Evolutionary conservation across 2,888 invertebrate species (phyloP), one percentile per base, ranked within the genome.

Genomic region (Opisthograptis luteolata): DNA sequence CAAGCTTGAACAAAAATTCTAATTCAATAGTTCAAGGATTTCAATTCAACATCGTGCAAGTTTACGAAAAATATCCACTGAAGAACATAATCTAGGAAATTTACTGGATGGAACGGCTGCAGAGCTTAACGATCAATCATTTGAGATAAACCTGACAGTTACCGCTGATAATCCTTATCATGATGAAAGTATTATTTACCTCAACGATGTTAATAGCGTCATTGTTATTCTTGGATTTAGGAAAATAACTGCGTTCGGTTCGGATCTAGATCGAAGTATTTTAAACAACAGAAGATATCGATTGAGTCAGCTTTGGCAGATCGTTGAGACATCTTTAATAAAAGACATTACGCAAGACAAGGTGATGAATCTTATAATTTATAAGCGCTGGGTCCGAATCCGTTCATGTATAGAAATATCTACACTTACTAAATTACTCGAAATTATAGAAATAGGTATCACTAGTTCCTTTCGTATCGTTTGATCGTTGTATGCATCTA

Each of bases 71-170:
- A 15, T 8, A 13, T 20, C 9, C 7, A 27, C 20, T 14, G 27
- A 24, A 46, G 19, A 42, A 31, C 14, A 40, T 34, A 55, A 53
- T 37, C 51, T 39, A 58, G 66, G 70, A 71, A 73, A 68, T 47
- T 60, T 66, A 66, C 71, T 55, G 41, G 41, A 47, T 55, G 41
- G 41, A 47, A 42, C 42, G 25, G 17, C 51, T 56, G 43, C 13
- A 52, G 45, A 64, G 45, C 55, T 55, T 40, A 15, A 24, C 36
- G 27, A 68, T 73, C 68, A 56, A 68, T 70, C 66, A 68, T 45
- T 39, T n/a, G 9, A 58, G 62, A 64, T 64, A 64, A 66, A 55
- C 46, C 44, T 71, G 71, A 54, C 52, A 60, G 55, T 36, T 39
- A 32, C 13, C 20, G 28, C 51, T 34, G 51, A 59, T 60, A 41